A percentile compares a stretch with the other conserved stretches of the same genome.
These are phyloP conservation scores for Zaprionus ghesquierei DNA, from an alignment of 1,140 invertebrate genomes.

Conservation along the genomic window DNA sequence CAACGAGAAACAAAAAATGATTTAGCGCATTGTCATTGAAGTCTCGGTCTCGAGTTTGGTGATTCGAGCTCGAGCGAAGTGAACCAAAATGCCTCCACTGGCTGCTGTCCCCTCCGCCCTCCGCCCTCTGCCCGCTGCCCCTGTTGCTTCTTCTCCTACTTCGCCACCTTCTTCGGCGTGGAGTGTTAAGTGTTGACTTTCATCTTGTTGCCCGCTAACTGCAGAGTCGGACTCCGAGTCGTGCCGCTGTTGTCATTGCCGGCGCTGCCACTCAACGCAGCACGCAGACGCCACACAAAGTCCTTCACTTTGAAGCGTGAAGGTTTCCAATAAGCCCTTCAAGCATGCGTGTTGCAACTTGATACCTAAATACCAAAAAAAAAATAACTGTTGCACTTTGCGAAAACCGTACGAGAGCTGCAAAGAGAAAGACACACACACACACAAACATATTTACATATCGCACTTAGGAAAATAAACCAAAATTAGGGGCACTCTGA, in stretches of 20 bases:
- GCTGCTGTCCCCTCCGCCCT: not conserved
- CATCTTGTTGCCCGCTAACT: slow-evolving; percentile 59
- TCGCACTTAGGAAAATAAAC: slow-evolving; percentile 55
- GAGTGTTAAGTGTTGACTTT: slow-evolving; percentile 77
- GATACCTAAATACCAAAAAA: not conserved
- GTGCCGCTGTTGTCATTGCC: slow-evolving; percentile 54
- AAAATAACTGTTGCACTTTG: slow-evolving; percentile 31
- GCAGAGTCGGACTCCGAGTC: slow-evolving; percentile 18
- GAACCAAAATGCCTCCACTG: not conserved
- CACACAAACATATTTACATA: not conserved
- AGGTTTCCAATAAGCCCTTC: slow-evolving; percentile 59
- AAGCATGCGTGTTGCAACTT: slow-evolving; percentile 18
- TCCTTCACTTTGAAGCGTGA: slow-evolving; percentile 78
- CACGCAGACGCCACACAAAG: slow-evolving; percentile 53
- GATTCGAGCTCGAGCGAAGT: not conserved
- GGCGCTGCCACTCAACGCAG: slow-evolving; percentile 38
- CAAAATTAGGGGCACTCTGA: slow-evolving; percentile 56
- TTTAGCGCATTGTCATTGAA: slow-evolving; percentile 75
- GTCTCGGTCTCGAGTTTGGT: slow-evolving; percentile 22
- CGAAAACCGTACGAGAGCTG: slow-evolving; percentile 47
- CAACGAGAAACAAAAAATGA: slow-evolving; percentile 35
- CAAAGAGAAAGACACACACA: slow-evolving; percentile 9
- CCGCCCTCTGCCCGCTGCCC: too few relatives aligned
- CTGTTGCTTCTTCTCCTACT: not conserved
- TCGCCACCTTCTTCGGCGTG: slow-evolving; percentile 6